Evolutionary conservation across 2,113 vertebrate species (phyloP), one percentile per base, ranked within the genome.

Genomic region (Nothobranchius kuhntae): DNA sequence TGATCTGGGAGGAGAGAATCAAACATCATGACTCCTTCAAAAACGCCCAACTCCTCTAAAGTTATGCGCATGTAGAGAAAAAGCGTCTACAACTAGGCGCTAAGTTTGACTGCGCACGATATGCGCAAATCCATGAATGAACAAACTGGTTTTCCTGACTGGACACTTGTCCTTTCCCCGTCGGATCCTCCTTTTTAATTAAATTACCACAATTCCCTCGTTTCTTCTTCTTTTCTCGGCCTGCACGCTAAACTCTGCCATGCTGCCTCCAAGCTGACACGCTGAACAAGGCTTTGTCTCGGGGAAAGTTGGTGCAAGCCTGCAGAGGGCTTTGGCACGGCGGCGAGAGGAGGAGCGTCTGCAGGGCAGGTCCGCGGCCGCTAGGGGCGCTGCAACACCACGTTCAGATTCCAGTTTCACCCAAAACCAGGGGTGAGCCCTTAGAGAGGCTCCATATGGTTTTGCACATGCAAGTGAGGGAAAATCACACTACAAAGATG

Each of bases 161-260:
- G 42, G 17, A 17, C 68, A 61, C 76, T 53, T 50, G 53, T 45
- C 14, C 36, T 7, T 12, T 53, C 9, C 36, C 38, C 9, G 38
- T 40, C 48, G 7, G 46, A n/a, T 58, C 26, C 7, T 36, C 9
- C 51, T 10, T 8, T 42, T 45, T 45, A 2, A 62, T 75, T 72
- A 54, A 68, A 76, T 91, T 91, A 93, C 93, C 91, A 91, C 89
- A 73, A 93, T 88, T 26, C 91, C 89, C 64, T 74, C 52, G 81
- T 73, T 71, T 81, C 69, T 17, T 62, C 74, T 72, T 81, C 69
- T 17, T 62, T 72, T 24, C 4, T 66, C 44, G 46, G 76, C 46
- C 53, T 65, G 72, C 55, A 62, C 65, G n/a, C 53, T 58, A 30
- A n/a, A 9, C 63, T 84, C 89, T 76, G 88, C 91, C 92, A 93